Percentiles rank a stretch among this genome's conserved stretches.
Conservation (phyloP, 1,140 invertebrate species). For the Zaprionus camerounensis region DNA sequence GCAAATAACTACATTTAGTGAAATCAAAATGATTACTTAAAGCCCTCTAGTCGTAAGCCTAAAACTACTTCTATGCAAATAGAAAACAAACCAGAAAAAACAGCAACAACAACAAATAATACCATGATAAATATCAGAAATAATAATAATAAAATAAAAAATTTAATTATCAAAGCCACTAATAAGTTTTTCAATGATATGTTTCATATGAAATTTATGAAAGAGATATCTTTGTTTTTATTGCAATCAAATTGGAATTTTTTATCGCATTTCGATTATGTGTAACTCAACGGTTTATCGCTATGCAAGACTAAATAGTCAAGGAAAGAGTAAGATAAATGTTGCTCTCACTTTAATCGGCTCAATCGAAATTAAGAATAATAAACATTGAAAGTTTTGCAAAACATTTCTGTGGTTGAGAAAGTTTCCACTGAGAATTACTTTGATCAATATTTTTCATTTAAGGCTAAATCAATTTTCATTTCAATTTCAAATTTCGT, state of each 20-base stretch:
- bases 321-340: neutral
- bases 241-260: neutral
- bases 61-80: constrained; percentile 48
- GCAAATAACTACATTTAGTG: constrained; percentile 74
- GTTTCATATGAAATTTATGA: neutral
- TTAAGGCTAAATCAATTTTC: constrained; percentile 71
- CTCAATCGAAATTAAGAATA: constrained; percentile 9
- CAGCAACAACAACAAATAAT: constrained; percentile 32
- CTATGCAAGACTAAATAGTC: neutral
- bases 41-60: constrained; percentile 75
- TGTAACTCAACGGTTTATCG: neutral
- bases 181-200: neutral
- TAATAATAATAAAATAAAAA: constrained; percentile 61
- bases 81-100: constrained; percentile 20
- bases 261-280: neutral
- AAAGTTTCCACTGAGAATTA: constrained; percentile 39
- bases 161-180: constrained; percentile 64
- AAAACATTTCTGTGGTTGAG: neutral
- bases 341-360: neutral
- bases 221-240: neutral
- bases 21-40: constrained; percentile 71
- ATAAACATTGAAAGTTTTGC: neutral
- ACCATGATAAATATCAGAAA: constrained; percentile 43
- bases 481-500: constrained; percentile 50
- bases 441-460: constrained; percentile 73